Conservation (phyloP, 2,888 invertebrate genomes). For the Cactoblastis cactorum region DNA sequence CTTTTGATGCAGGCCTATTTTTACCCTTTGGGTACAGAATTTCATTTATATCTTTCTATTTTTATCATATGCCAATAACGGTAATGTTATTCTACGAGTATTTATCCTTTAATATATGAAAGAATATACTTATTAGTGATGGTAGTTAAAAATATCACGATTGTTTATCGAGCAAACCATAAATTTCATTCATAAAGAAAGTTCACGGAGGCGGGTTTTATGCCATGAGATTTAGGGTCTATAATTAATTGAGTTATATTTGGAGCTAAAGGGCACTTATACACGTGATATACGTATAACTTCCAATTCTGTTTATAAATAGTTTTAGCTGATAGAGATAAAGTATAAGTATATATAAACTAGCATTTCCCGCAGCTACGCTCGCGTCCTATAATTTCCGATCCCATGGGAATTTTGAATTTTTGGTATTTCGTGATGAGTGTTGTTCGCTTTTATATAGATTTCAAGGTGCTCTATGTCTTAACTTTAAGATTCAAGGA, state of each 20-base stretch:
- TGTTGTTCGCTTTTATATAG: too few species aligned
- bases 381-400: too few species aligned
- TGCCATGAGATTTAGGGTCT: constrained; percentile 14
- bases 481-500: too few species aligned
- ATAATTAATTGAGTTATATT: constrained; percentile 60
- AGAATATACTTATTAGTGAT: background rate
- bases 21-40: too few species aligned
- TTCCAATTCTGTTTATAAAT: background rate
- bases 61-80: background rate
- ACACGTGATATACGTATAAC: constrained; percentile 32
- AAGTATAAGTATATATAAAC: too few species aligned
- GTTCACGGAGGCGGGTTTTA: constrained; percentile 27
- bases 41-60: too few species aligned
- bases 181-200: constrained; percentile 44
- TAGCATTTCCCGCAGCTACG: too few species aligned
- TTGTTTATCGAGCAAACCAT: constrained; percentile 38
- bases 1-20: too few species aligned
- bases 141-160: constrained; percentile 27
- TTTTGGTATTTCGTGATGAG: too few species aligned
- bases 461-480: too few species aligned
- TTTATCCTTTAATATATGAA: background rate
- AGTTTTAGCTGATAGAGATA: background rate
- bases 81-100: too few species aligned
- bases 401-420: too few species aligned
- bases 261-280: constrained; percentile 41